Conservation (phyloP, 2,113 vertebrate species). For the Manacus vitellinus region DNA sequence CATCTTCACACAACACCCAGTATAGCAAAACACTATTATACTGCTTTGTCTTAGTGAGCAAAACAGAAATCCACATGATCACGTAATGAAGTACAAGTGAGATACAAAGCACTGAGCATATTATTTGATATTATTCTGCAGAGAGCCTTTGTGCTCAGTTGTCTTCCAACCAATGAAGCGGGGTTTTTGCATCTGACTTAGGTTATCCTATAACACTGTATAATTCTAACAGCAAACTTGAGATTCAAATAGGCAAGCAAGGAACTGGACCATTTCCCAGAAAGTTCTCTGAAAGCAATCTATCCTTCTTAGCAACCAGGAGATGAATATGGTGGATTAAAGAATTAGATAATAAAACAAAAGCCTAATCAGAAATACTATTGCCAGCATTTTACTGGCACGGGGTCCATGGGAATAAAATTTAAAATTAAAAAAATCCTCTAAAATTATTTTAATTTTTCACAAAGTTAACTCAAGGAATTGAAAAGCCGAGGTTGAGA, state of each 20-base stretch:
- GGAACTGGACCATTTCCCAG: constrained; percentile 60
- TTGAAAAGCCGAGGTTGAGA: neutral
- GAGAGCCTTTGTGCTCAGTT: neutral
- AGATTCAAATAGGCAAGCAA: constrained; percentile 32
- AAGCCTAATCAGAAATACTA: constrained; percentile 39
- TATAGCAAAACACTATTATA: neutral
- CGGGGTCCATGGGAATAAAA: neutral
- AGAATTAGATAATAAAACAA: constrained; percentile 56
- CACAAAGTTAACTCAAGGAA: constrained; percentile 25
- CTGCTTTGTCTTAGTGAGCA: neutral
- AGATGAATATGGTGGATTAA: constrained; percentile 22
- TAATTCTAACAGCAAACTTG: constrained; percentile 58
- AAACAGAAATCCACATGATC: constrained; percentile 7
- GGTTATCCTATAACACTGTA: neutral
- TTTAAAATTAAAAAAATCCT: neutral
- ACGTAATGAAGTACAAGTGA: constrained; percentile 13
- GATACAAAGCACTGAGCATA: neutral
- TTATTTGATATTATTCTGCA: neutral
- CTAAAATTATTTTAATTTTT: neutral
- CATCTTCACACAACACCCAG: neutral
- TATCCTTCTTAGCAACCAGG: constrained; percentile 34
- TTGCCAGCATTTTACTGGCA: constrained; percentile 26
- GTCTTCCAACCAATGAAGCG: neutral
- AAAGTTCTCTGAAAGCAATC: constrained; percentile 13
- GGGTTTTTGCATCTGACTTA: neutral